Percentiles rank a stretch among this genome's conserved stretches.
These are phyloP conservation scores for Xestia ashworthii DNA, from an alignment of 2,888 invertebrate genomes.

Conservation along the genomic window DNA sequence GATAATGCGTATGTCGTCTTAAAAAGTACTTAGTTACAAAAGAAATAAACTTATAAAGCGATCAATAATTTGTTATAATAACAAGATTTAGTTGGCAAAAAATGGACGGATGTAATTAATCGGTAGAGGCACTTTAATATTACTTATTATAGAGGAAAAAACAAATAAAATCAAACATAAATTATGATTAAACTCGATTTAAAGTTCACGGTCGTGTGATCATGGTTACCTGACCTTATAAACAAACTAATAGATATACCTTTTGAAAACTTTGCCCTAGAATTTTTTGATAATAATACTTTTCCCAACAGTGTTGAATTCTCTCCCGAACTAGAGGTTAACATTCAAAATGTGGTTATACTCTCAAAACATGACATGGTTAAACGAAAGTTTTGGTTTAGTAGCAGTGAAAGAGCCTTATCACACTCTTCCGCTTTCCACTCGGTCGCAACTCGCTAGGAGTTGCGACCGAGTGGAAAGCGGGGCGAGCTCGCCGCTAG, in stretches of 20 bases:
- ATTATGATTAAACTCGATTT: conserved; percentile 17
- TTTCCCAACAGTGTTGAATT: neutral
- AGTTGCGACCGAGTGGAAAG: too few relatives aligned
- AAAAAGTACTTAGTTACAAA: neutral
- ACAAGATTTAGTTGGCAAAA: conserved; percentile 21
- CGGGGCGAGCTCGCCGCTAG: too few relatives aligned
- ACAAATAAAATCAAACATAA: conserved; percentile 33
- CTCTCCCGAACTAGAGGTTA: neutral
- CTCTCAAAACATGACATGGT: neutral
- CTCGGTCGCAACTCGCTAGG: too few relatives aligned
- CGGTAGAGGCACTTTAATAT: conserved; percentile 20
- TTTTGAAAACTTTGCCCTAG: neutral
- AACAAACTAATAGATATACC: neutral
- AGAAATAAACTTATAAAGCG: conserved; percentile 6
- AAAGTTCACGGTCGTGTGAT: conserved; percentile 46
- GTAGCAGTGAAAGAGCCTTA: neutral
- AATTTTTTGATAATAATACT: neutral
- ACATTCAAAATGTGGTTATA: neutral
- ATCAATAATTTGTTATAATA: conserved; percentile 15
- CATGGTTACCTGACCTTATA: neutral
- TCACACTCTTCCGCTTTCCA: too few relatives aligned
- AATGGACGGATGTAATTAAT: conserved; percentile 52
- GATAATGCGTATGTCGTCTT: conserved; percentile 22
- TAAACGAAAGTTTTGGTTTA: neutral
- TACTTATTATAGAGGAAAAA: conserved; percentile 27